phyloP scores from a whole-genome alignment of 2,888 invertebrate genomes.

The Nephrotoma flavescens region DNA sequence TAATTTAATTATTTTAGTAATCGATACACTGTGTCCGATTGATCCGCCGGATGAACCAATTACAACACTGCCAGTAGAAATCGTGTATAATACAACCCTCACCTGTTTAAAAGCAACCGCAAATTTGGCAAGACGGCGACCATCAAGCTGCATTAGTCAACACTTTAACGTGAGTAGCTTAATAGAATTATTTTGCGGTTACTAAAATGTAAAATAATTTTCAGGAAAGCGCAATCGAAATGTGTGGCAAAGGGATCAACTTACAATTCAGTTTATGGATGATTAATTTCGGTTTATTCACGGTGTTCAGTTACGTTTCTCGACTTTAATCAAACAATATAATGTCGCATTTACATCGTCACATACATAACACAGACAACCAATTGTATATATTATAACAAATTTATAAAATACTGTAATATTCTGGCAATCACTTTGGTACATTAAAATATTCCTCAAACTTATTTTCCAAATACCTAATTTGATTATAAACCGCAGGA shows the following conservation, averaged over 20 bases:
- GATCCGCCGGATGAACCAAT: conserved; percentile 33
- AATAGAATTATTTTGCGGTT: not conserved
- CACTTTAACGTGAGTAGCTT: conserved; percentile 51
- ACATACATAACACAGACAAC: not conserved
- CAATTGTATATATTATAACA: not conserved
- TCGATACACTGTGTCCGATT: conserved; percentile 47
- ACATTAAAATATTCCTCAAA: too few species aligned
- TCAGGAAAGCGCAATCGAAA: conserved; percentile 44
- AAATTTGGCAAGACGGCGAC: conserved; percentile 48
- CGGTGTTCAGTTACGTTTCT: not conserved
- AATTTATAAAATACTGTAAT: not conserved
- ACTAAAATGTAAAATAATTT: conserved; percentile 15
- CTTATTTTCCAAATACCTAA: too few species aligned
- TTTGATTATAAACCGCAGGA: too few species aligned
- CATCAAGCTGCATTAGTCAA: conserved; percentile 59
- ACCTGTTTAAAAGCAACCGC: conserved; percentile 41
- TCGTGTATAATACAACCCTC: conserved; percentile 43
- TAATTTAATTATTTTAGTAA: conserved; percentile 63
- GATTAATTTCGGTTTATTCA: not conserved
- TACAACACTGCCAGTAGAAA: conserved; percentile 29
- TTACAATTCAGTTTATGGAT: not conserved
- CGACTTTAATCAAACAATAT: not conserved
- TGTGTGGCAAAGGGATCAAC: conserved; percentile 34
- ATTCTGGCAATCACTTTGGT: not conserved
- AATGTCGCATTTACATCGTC: not conserved